A percentile compares a stretch with the other conserved stretches of the same genome.
phyloP scores from a whole-genome alignment of 1,140 invertebrate genomes.

The Microvelia longipes region DNA sequence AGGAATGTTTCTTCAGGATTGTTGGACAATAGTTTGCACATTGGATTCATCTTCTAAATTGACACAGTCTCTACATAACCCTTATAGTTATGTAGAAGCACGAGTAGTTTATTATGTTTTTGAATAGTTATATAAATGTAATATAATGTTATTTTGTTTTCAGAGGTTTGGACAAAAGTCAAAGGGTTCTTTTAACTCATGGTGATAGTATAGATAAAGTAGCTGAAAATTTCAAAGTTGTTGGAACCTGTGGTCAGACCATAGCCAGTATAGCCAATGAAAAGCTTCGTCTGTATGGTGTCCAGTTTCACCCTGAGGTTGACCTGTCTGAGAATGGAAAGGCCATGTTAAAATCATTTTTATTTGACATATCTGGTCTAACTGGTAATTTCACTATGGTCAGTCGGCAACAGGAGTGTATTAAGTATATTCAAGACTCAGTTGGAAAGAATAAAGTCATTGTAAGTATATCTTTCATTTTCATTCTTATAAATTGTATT shows the following conservation, averaged over 20 bases:
- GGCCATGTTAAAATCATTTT: slow-evolving; percentile 85
- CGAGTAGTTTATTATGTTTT: too few relatives aligned
- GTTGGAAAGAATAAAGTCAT: slow-evolving; percentile 87
- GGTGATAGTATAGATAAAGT: slow-evolving; percentile 88
- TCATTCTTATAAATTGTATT: too few relatives aligned
- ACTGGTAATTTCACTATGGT: slow-evolving; percentile 78
- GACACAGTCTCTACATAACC: too few relatives aligned
- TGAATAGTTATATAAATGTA: too few relatives aligned
- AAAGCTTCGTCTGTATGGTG: slow-evolving; percentile 78
- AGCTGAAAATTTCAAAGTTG: slow-evolving; percentile 67
- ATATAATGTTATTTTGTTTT: too few relatives aligned
- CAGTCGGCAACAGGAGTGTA: slow-evolving; percentile 76
- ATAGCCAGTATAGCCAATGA: slow-evolving; percentile 86
- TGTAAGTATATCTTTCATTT: slow-evolving; percentile 41
- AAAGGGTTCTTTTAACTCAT: slow-evolving; percentile 88
- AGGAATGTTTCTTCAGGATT: too few relatives aligned
- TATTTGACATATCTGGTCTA: slow-evolving; percentile 77
- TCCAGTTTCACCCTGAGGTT: slow-evolving; percentile 95
- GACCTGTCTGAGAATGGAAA: slow-evolving; percentile 86
- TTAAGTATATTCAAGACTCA: slow-evolving; percentile 79
- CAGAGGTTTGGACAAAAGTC: slow-evolving; percentile 70
- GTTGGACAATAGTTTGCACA: too few relatives aligned
- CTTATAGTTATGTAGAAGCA: too few relatives aligned
- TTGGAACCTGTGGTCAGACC: slow-evolving; percentile 68
- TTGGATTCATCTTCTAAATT: too few relatives aligned